phyloP scores from a whole-genome alignment of 2,113 vertebrate genomes.

The Galemys pyrenaicus region DNA sequence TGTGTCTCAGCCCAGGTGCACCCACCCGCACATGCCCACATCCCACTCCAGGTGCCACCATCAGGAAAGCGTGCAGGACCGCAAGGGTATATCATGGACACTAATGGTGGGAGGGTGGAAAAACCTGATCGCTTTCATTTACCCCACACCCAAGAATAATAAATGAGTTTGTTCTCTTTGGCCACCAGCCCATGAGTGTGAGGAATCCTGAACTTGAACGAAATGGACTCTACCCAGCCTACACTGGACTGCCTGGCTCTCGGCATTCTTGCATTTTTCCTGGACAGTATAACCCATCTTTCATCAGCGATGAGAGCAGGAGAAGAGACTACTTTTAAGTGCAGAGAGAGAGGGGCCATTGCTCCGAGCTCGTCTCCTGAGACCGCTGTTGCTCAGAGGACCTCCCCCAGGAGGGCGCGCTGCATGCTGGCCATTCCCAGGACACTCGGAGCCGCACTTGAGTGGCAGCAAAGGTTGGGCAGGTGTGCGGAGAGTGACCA shows the following conservation, averaged over 20 bases:
- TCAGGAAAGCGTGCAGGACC: too few relatives aligned
- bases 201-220: conserved; percentile 95
- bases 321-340: conserved; percentile 97
- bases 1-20: too few relatives aligned
- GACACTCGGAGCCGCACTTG: not conserved
- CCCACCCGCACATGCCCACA: too few relatives aligned
- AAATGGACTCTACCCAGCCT: conserved; percentile 94
- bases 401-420: not conserved
- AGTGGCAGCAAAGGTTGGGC: conserved; percentile 42
- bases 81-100: too few relatives aligned
- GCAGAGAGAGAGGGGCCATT: not conserved
- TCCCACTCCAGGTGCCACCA: too few relatives aligned
- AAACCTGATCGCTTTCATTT: too few relatives aligned
- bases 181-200: conserved; percentile 87
- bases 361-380: not conserved
- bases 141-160: conserved; percentile 59
- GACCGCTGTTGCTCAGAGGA: not conserved
- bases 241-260: conserved; percentile 95
- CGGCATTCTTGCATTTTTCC: conserved; percentile 98
- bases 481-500: conserved; percentile 30
- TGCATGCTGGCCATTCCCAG: not conserved
- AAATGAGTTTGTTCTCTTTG: conserved; percentile 22
- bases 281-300: conserved; percentile 97
- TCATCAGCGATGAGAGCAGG: conserved; percentile 96
- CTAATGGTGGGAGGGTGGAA: too few relatives aligned